Evolutionary conservation across 2,113 vertebrate species (phyloP), one percentile per base, ranked within the genome.

Genomic region (Dipodomys ordii): DNA sequence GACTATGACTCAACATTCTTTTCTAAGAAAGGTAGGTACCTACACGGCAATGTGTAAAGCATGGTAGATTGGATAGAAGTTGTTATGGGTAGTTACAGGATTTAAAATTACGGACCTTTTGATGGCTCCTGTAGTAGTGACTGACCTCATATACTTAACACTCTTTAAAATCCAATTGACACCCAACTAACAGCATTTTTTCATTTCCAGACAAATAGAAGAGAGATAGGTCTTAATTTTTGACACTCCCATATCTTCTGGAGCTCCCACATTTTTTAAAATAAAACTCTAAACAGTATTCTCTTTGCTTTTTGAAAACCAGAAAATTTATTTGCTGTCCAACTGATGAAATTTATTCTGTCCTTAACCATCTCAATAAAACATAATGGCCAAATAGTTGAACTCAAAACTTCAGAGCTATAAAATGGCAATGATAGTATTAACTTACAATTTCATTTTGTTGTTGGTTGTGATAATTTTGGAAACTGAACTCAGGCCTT

Each of bases 81-180:
- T 94, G 68, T 62, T 82, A 44, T 2, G 3, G 0, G 6, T 30
- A 28, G 39, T 93, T 71, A 81, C 6, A 93, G 30, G 27, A 80
- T 85, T 92, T 57, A 27, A 87, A 77, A 68, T n/a, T 68, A 68
- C 46, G 30, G 79, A 32, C 7, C 23, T 91, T 95, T 86, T 76
- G 46, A 88, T 68, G 68, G 39, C 18, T 90, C 28, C 15, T 12
- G 6, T 60, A 87, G 84, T 83, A 18, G 81, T n/a, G 76, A 23
- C 72, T 88, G 74, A 90, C 5, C 46, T 89, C 6, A 10, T 44
- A 68, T 32, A 39, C 22, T 82, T 15, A 97, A 97, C 11, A 72
- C 80, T 57, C 35, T 77, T 67, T 46, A 71, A 94, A 92, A 76
- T 23, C 23, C 2, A 20, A 68, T 46, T 25, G 71, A 53, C 16